Evolutionary conservation across 2,113 vertebrate species (phyloP), one percentile per base, ranked within the genome.

Genomic region (Crotophaga sulcirostris): DNA sequence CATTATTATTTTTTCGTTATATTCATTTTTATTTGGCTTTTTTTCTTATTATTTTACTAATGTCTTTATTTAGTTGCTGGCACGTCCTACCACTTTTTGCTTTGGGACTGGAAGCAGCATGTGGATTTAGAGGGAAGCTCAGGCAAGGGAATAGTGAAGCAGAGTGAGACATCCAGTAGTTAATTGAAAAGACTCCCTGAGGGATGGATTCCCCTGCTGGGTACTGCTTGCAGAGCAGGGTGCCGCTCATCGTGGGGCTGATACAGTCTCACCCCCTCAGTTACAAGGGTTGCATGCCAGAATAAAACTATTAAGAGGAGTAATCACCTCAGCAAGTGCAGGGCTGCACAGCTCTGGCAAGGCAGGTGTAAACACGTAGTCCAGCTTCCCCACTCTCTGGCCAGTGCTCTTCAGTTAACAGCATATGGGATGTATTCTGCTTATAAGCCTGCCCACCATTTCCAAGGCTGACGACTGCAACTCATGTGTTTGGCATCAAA

Each of bases 41-140:
- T 47, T 40, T 45, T 40, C 24, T 16, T 28, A 10, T 34, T 66
- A 28, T 80, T 79, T 85, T 55, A 45, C 7, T 60, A 33, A 44
- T 13, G 15, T 11, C 25, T 63, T 66, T 5, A 49, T 69, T 44
- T 26, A 4, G 9, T 69, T 90, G 24, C 67, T 87, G 25, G 3
- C 14, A 36, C 47, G 82, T 90, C 77, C 74, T 96, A 34, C 24
- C 26, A 31, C 9, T 69, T 81, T 21, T 94, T 94, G 79, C 54
- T 58, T 86, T 84, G 60, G n/a, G 70, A 63, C 55, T 70, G 29
- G 74, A 94, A 87, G 51, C 42, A 70, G 45, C 5, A 2, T 33
- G 28, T 40, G 45, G 11, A 42, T 95, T 74, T 62, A 74, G 28
- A 36, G 6, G 49, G 38, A 73, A 45, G n/a, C 6, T 80, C 29